Conservation (phyloP, 2,113 vertebrate species). For the Pomatorhinus ruficollis region DNA sequence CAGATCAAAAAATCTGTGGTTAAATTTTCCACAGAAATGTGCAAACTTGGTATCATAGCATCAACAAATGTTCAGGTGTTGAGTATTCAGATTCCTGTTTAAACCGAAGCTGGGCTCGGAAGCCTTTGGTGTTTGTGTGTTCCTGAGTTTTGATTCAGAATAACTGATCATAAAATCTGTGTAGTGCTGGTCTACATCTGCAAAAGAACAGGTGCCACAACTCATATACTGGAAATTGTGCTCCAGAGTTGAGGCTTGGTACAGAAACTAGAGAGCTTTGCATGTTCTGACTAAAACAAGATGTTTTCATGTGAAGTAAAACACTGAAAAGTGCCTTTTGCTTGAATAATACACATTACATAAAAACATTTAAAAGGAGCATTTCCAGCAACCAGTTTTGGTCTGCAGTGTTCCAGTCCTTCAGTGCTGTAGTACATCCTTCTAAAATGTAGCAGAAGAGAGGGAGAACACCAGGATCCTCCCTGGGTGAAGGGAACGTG, state of each 20-base stretch:
- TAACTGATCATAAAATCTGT: not conserved
- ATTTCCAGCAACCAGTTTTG: not conserved
- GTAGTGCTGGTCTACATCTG: not conserved
- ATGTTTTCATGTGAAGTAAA: not conserved
- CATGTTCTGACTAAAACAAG: not conserved
- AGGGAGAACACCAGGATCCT: not conserved
- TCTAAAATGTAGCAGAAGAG: not conserved
- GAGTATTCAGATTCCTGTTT: not conserved
- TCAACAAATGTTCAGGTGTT: not conserved
- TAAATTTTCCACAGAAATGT: not conserved
- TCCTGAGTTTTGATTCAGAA: not conserved
- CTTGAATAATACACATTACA: not conserved
- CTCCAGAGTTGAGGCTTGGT: not conserved
- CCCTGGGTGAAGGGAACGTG: fast-evolving
- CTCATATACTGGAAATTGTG: not conserved
- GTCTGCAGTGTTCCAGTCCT: not conserved
- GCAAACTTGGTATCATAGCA: not conserved
- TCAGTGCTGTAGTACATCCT: not conserved
- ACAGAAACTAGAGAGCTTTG: not conserved
- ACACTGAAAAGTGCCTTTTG: not conserved
- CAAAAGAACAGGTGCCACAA: not conserved
- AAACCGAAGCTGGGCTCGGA: not conserved
- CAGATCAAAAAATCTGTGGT: not conserved
- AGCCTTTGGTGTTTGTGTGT: not conserved
- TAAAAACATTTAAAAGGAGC: not conserved